A percentile compares a stretch with the other conserved stretches of the same genome.
phyloP scores from a whole-genome alignment of 2,797 vertebrate species.

The Odontamblyopus rebecca region DNA sequence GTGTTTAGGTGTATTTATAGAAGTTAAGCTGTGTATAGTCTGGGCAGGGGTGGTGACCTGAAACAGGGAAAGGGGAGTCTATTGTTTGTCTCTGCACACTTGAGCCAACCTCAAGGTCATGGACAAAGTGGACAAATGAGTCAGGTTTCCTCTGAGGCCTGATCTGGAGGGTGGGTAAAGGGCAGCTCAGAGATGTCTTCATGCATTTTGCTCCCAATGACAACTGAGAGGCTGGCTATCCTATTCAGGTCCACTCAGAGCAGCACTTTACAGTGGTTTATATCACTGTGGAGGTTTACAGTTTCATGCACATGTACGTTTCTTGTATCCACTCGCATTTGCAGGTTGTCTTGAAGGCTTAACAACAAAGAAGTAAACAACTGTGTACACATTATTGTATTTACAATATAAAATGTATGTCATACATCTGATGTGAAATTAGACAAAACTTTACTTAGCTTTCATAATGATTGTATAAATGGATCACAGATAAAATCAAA shows the following conservation, averaged over 20 bases:
- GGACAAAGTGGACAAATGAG: constrained; percentile 34
- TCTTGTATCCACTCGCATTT: no score
- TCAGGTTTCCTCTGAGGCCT: constrained; percentile 49
- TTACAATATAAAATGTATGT: neutral
- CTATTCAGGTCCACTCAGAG: constrained; percentile 13
- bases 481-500: neutral
- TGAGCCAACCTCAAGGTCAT: constrained; percentile 44
- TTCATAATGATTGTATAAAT: neutral
- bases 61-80: constrained; percentile 13
- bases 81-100: constrained; percentile 31
- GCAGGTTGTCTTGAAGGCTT: no score
- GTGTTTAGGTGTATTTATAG: neutral
- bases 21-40: constrained; percentile 1
- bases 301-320: neutral
- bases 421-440: neutral
- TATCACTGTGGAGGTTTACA: constrained; percentile 1
- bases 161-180: constrained; percentile 50
- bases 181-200: constrained; percentile 42
- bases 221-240: constrained; percentile 18
- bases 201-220: constrained; percentile 33
- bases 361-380: neutral
- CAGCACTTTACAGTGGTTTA: neutral
- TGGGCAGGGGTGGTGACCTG: neutral
- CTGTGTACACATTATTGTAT: neutral
- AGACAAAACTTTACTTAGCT: neutral